A percentile compares a stretch with the other conserved stretches of the same genome.
Evolutionary conservation across 2,113 vertebrate species (phyloP).

Genomic region (Solea senegalensis): DNA sequence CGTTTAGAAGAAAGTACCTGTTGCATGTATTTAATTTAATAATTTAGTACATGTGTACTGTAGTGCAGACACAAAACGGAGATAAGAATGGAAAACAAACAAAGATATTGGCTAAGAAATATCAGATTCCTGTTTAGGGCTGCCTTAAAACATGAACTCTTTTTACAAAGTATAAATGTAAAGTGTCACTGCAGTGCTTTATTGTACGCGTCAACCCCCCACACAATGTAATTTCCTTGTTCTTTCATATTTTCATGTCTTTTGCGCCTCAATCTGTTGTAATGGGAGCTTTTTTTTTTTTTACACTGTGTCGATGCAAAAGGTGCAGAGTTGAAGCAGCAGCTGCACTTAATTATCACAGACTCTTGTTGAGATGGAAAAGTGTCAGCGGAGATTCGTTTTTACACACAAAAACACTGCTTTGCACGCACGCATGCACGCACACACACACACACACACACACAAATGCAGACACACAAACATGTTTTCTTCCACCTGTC

Average conservation of each 20-base stretch:
- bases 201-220: neutral
- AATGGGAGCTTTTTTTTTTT: neutral
- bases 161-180: too few species aligned
- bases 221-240: neutral
- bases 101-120: too few species aligned
- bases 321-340: slow-evolving; percentile 20
- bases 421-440: neutral
- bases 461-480: slow-evolving; percentile 23
- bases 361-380: slow-evolving; percentile 11
- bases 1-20: too few species aligned
- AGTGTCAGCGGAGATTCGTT: slow-evolving; percentile 23
- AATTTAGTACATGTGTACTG: too few species aligned
- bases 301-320: neutral
- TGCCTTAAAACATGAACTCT: too few species aligned
- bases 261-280: too few species aligned
- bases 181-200: neutral
- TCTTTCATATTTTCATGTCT: neutral
- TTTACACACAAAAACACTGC: slow-evolving; percentile 4
- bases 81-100: too few species aligned
- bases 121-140: too few species aligned
- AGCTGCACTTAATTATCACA: slow-evolving; percentile 17
- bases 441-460: neutral
- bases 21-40: too few species aligned
- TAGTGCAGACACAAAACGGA: too few species aligned
- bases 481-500: slow-evolving; percentile 42